Base-by-base conservation (phyloP, 1,140 invertebrate genomes). In the Sweltsa coloradensis region DNA sequence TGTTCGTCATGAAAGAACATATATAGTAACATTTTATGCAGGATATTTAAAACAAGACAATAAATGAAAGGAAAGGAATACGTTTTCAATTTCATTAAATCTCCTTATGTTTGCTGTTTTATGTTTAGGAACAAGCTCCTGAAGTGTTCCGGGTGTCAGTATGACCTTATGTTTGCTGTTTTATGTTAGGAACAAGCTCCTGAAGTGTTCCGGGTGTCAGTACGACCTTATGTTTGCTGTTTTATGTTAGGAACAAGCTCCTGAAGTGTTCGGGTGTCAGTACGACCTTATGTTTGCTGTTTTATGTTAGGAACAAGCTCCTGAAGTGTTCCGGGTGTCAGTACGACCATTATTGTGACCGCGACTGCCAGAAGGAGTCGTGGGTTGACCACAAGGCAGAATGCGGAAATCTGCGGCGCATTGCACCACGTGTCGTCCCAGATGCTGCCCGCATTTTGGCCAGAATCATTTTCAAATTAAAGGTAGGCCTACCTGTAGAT, bases 361-460 rank as follows among this genome's bases (percentile, higher is more conserved):
- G 72, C 24, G 57, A 57, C 40, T 90, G 86, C 62, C 87, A 90
- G 58, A 79, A 70, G 58, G 68, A 76, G 51, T 76, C 77, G 2
- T 90, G 87, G 87, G 54, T 56, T 13, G 69, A 81, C 48, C 87
- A 90, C 57, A 88, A 83, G 64, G 63, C 64, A 56, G 87, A 90
- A 67, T 89, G 87, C 60, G 56, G 68, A 24, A 78, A 78, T 56
- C 71, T 89, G 18, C 81, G 79, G 56, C 69, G 69, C 51, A 67
- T 83, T 21, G 57, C 67, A 9, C 80, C 83, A 0, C 71, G 75
- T 47, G 71, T 74, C 3, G 61, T 88, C 22, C 82, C 85, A 2
- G 82, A 87, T 67, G 75, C 78, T 18, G 82, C 79, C 3, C 67
- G 84, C 19, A 69, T 89, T 51, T 66, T 90, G 41, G 76, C 81